Percentiles rank a stretch among this genome's conserved stretches.
Conservation (phyloP, 53 echinoderm and acorn worm genomes). For the Actinopyga echinites region DNA sequence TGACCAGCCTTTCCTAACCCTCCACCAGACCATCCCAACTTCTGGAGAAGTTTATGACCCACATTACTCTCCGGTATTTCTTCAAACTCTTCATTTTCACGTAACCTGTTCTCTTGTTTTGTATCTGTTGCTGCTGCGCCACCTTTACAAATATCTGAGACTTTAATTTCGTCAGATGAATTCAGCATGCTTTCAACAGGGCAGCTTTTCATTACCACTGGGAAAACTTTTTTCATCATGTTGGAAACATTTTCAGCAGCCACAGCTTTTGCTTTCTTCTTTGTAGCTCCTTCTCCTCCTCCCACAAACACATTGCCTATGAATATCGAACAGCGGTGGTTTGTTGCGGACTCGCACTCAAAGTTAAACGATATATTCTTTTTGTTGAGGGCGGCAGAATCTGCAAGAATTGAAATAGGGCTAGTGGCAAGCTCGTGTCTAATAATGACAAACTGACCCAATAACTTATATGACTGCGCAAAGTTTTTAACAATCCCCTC, state of each 20-base stretch:
- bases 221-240: background rate
- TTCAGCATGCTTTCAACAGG: too few relatives aligned
- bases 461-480: too few relatives aligned
- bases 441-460: conserved; percentile 2
- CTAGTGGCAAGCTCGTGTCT: background rate
- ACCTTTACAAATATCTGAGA: too few relatives aligned
- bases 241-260: conserved; percentile 4
- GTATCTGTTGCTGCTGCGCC: too few relatives aligned
- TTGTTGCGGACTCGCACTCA: background rate
- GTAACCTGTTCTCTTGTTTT: too few relatives aligned
- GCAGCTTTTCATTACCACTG: background rate
- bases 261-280: background rate
- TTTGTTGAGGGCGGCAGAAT: background rate
- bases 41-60: conserved; percentile 16
- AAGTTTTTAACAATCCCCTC: too few relatives aligned
- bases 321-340: background rate
- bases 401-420: background rate
- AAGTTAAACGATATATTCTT: background rate
- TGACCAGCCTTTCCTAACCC: conserved; percentile 23
- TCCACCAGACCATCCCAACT: conserved; percentile 24
- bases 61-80: conserved; percentile 15
- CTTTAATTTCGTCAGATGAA: too few relatives aligned
- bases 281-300: background rate
- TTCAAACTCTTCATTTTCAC: background rate
- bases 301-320: background rate